A percentile compares a stretch with the other conserved stretches of the same genome.
Evolutionary conservation across 2,797 vertebrate species (phyloP).

Genomic region (Pogonophryne albipinna): DNA sequence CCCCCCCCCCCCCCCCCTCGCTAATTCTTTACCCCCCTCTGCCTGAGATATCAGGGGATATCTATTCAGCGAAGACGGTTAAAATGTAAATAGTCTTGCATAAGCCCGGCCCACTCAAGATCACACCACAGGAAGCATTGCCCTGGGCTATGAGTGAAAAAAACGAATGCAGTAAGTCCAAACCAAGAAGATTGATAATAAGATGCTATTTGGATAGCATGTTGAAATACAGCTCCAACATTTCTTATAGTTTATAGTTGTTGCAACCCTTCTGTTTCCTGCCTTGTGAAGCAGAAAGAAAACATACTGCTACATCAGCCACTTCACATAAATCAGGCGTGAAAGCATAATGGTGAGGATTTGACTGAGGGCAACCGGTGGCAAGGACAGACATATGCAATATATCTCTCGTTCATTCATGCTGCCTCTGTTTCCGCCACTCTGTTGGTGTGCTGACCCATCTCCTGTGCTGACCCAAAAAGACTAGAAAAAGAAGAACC

Average conservation of each 20-base stretch:
- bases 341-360: slow-evolving; percentile 73
- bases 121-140: slow-evolving; percentile 34
- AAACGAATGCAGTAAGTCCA: slow-evolving; percentile 39
- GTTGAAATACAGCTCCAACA: slow-evolving; percentile 30
- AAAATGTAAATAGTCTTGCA: slow-evolving; percentile 65
- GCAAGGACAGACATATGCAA: slow-evolving; percentile 71
- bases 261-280: slow-evolving; percentile 43
- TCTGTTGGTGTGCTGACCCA: slow-evolving; percentile 62
- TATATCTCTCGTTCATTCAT: slow-evolving; percentile 71
- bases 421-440: slow-evolving; percentile 55
- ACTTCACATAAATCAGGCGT: slow-evolving; percentile 74
- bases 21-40: slow-evolving; percentile 31
- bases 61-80: slow-evolving; percentile 59
- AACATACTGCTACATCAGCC: slow-evolving; percentile 54
- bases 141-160: slow-evolving; percentile 13
- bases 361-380: slow-evolving; percentile 74
- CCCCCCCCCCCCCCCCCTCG: slow-evolving; percentile 12
- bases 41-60: slow-evolving; percentile 55
- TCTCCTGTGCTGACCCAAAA: slow-evolving; percentile 77
- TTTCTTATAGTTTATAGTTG: slow-evolving; percentile 24
- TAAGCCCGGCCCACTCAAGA: slow-evolving; percentile 61
- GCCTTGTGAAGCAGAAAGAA: slow-evolving; percentile 52
- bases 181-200: slow-evolving; percentile 46
- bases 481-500: slow-evolving; percentile 54
- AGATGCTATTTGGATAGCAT: slow-evolving; percentile 26